Conservation (phyloP, 2,888 invertebrate species). For the Stictocephala bisonia region DNA sequence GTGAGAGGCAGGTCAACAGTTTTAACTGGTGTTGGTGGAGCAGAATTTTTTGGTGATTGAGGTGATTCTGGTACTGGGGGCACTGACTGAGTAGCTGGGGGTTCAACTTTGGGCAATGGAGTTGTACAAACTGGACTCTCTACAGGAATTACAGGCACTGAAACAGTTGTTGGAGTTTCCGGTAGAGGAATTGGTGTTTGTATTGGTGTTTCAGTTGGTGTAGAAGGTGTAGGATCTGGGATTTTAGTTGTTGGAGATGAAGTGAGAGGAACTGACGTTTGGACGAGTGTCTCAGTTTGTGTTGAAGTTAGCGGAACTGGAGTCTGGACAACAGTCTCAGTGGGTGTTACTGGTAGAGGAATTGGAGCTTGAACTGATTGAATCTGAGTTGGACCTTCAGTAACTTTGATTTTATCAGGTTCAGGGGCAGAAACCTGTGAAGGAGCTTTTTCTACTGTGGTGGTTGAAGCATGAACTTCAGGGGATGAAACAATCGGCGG, state of each 20-base stretch:
- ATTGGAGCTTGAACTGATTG: conserved; percentile 43
- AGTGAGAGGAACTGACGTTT: not conserved
- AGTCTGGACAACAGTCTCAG: conserved; percentile 36
- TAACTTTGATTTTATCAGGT: not conserved
- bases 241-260: not conserved
- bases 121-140: not conserved
- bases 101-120: no score
- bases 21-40: conserved; percentile 53
- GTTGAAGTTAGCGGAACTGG: conserved; percentile 33
- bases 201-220: conserved; percentile 17
- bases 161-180: conserved; percentile 11
- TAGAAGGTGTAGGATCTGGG: conserved; percentile 19
- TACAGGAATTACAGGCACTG: not conserved
- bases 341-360: conserved; percentile 62
- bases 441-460: not conserved
- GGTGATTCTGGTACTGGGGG: not conserved
- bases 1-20: conserved; percentile 48
- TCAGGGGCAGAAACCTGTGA: not conserved
- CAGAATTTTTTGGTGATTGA: conserved; percentile 27
- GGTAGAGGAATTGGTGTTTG: conserved; percentile 18
- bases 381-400: not conserved
- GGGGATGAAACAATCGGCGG: not conserved
- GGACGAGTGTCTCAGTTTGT: not conserved
- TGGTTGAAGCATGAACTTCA: conserved; percentile 21
- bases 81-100: no score